phyloP scores from a whole-genome alignment of 2,797 vertebrate genomes.

The Silurus lanzhouensis region DNA sequence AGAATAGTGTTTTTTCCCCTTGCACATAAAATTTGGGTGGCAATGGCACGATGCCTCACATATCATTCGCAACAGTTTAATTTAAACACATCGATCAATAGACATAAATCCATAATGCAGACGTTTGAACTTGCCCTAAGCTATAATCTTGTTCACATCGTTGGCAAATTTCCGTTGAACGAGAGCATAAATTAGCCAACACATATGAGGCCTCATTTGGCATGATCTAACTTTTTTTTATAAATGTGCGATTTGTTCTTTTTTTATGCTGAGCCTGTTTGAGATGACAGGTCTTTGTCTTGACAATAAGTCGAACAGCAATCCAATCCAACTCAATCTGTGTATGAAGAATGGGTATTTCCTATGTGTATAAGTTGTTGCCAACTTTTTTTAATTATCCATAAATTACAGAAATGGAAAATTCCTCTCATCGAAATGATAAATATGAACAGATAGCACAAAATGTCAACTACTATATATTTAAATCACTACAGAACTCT shows the following conservation, averaged over 20 bases:
- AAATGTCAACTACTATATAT: neutral
- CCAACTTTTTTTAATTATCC: neutral
- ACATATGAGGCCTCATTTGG: neutral
- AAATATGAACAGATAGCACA: neutral
- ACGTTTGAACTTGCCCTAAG: neutral
- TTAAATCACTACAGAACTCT: neutral
- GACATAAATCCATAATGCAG: neutral
- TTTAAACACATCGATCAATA: neutral
- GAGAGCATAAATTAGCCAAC: neutral
- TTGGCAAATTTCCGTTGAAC: neutral
- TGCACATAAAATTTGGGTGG: neutral
- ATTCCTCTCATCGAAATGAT: neutral
- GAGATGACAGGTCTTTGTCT: neutral
- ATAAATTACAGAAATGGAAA: neutral
- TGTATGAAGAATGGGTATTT: neutral
- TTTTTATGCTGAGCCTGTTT: neutral
- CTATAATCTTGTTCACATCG: neutral
- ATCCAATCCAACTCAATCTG: no score
- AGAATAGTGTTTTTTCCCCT: neutral
- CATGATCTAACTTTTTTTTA: no score
- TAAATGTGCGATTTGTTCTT: neutral
- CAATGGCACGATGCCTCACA: neutral
- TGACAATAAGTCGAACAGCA: neutral
- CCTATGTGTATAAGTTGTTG: neutral
- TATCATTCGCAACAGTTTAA: neutral